phyloP scores from a whole-genome alignment of 2,888 invertebrate genomes.

The Apomyelois bistriatella region DNA sequence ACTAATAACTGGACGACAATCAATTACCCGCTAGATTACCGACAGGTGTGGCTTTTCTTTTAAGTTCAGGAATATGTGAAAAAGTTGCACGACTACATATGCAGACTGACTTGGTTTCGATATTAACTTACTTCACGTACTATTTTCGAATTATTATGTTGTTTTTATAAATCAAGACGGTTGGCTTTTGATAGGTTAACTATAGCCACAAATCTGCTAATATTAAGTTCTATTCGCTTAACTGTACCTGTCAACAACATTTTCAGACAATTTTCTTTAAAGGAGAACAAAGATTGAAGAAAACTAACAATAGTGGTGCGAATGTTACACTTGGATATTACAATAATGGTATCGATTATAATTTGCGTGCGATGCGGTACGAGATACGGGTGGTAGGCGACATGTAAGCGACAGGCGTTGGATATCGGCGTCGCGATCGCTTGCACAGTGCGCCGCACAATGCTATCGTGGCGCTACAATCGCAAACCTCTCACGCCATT shows the following conservation, averaged over 20 bases:
- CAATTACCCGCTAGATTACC: constrained; percentile 27
- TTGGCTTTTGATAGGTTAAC: too few species aligned
- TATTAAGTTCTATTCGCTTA: too few species aligned
- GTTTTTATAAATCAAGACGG: too few species aligned
- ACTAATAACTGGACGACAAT: constrained; percentile 43
- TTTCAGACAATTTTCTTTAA: constrained; percentile 9
- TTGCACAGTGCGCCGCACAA: constrained; percentile 64
- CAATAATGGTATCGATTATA: constrained; percentile 81
- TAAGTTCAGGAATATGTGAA: neutral
- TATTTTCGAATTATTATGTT: too few species aligned
- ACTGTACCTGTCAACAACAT: neutral
- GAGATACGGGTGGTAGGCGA: constrained; percentile 70
- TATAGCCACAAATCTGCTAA: too few species aligned
- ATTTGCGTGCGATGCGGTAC: constrained; percentile 76
- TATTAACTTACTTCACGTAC: too few species aligned
- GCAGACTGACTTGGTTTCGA: neutral
- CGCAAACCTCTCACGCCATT: constrained; percentile 71
- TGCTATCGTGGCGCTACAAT: constrained; percentile 74
- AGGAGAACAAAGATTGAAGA: constrained; percentile 47
- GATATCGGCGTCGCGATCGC: constrained; percentile 73
- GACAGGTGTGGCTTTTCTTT: constrained; percentile 6
- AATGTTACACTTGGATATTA: constrained; percentile 73
- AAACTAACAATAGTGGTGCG: constrained; percentile 70
- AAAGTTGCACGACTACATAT: neutral
- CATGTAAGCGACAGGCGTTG: constrained; percentile 74